phyloP scores from a whole-genome alignment of 2,888 invertebrate species.

The Baccha elongata region DNA sequence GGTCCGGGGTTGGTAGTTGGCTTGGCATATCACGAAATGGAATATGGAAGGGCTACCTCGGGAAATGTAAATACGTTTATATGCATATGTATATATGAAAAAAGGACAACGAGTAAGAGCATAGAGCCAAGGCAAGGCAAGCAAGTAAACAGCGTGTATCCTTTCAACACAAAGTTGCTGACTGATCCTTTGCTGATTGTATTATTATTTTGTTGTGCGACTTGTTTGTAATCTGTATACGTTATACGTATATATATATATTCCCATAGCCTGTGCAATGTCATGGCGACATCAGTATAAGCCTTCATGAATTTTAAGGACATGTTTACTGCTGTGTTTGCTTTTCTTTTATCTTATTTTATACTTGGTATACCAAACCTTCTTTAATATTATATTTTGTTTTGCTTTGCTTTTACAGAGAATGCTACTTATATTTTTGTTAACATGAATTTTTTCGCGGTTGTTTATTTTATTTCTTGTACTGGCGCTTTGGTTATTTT shows the following conservation, averaged over 20 bases:
- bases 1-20: background rate
- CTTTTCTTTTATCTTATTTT: constrained; percentile 29
- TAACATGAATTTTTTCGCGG: constrained; percentile 1
- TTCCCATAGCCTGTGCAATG: background rate
- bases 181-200: constrained; percentile 58
- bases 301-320: constrained; percentile 53
- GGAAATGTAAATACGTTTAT: constrained; percentile 23
- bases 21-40: background rate
- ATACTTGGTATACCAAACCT: background rate
- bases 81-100: constrained; percentile 8
- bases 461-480: constrained; percentile 1
- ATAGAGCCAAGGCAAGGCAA: too few species aligned
- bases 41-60: constrained; percentile 13
- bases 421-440: background rate
- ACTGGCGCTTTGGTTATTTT: background rate
- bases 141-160: constrained; percentile 38
- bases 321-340: constrained; percentile 38
- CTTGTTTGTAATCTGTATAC: constrained; percentile 17
- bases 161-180: constrained; percentile 30
- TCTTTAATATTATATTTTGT: constrained; percentile 16
- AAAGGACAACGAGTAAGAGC: background rate
- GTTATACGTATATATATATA: background rate
- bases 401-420: background rate
- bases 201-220: constrained; percentile 63
- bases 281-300: constrained; percentile 47